Base-by-base conservation (phyloP, 2,888 invertebrate species). In the Diabrotica balteata region DNA sequence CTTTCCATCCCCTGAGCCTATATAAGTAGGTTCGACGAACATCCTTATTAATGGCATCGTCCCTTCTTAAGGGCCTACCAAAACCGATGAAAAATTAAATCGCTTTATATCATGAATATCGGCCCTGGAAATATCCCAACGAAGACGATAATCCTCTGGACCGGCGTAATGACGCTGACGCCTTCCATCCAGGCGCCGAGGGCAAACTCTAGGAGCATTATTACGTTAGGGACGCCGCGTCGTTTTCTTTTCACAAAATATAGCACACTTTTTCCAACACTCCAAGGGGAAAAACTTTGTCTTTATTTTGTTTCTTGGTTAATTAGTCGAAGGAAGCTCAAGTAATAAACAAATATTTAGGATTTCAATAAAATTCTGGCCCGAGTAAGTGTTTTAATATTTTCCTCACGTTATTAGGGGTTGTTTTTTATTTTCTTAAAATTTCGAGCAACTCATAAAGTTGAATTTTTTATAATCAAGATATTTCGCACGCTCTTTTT, bases 111-210 rank as follows among this genome's bases (percentile, higher is more conserved):
- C 61, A 61, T 57, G 67, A 67, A 63, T 59, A 59, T 59, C 60
- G 52, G 63, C 45, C 51, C 63, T 63, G 57, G 45, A 63, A 69
- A 63, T 65, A 71, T 68, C 68, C 64, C 51, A 58, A 74, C 72
- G 78, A 78, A 80, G 79, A 80, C 80, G 80, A 81, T 81, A 81
- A 80, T 79, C 78, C 77, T 76, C 75, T 78, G 82, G 82, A 83
- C 82, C 81, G 82, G 83, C 82, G 82, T 82, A 81, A 80, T 81
- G 82, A 82, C 82, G 82, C 80, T 81, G 82, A 82, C 82, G 82
- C 80, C 81, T 81, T 78, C 80, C 79, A 78, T 79, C 80, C 80
- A 79, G 82, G 80, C 81, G 83, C 81, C 81, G 79, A 78, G 81
- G 81, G 82, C 57, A 50, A 55, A 44, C 55, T 57, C 57, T 43